A percentile compares a stretch with the other conserved stretches of the same genome.
Conservation (phyloP, 2,113 vertebrate genomes). For the Tiliqua scincoides region DNA sequence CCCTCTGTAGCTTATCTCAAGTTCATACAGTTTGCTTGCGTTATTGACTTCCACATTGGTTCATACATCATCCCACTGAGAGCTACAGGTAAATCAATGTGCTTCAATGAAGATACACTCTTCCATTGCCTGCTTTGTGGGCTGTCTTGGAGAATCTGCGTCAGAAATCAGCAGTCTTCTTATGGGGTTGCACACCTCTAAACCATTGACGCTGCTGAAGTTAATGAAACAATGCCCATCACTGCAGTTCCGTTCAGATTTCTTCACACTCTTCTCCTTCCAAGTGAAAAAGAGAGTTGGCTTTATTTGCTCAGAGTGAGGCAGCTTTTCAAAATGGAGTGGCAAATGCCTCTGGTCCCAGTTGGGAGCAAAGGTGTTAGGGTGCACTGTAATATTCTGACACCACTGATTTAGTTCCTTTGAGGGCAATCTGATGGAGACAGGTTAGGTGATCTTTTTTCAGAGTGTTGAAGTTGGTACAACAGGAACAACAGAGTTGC, state of each 20-base stretch:
- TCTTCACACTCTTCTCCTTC: neutral
- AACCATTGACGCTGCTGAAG: neutral
- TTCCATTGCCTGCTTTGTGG: neutral
- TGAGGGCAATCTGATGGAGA: neutral
- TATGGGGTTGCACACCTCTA: neutral
- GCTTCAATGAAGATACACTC: constrained; percentile 24
- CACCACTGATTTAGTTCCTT: neutral
- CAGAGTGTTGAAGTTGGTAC: neutral
- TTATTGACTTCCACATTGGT: constrained; percentile 55
- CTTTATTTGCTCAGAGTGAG: neutral
- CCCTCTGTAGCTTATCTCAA: constrained; percentile 44
- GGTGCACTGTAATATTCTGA: neutral
- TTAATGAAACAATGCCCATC: neutral
- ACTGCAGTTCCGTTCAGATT: neutral
- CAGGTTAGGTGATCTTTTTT: neutral
- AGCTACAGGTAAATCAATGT: constrained; percentile 50
- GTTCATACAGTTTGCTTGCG: constrained; percentile 39
- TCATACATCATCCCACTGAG: constrained; percentile 48
- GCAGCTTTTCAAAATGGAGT: neutral
- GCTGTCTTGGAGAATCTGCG: neutral
- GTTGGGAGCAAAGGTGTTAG: neutral
- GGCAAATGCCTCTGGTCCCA: neutral
- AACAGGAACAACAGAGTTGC: neutral
- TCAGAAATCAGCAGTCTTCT: neutral
- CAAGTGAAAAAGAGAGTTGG: fast-evolving